Base-by-base conservation (phyloP, 2,113 vertebrate species). In the Cnemophilus loriae region DNA sequence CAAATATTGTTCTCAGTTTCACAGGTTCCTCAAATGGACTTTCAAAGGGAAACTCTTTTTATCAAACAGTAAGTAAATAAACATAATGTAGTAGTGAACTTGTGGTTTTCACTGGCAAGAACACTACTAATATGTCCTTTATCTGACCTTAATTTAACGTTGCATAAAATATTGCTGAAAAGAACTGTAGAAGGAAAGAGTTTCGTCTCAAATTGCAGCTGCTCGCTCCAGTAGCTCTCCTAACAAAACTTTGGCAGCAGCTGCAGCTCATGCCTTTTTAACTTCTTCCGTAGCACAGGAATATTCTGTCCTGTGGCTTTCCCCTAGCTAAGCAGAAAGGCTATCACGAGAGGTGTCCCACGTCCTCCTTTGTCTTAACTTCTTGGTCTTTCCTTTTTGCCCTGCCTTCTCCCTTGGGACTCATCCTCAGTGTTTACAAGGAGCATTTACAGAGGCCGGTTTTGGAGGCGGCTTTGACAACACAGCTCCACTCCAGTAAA, bases 61-160 rank as follows among this genome's bases (percentile, higher is more conserved):
- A 70, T 92, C 74, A 74, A 92, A 92, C 30, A 61, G 53, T 70
- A 68, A 85, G 53, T 93, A 95, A 96, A 90, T 79, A 96, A 96
- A 89, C 50, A 90, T 41, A 63, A 88, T 68, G 56, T 59, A 93
- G 78, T 41, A 83, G 79, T 76, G 69, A 91, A 80, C 71, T 71
- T 32, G 70, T 69, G 91, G 76, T 71, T 89, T 95, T 92, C 33
- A 57, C 79, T 90, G 80, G 73, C 83, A 92, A 85, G 75, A 57
- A 80, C 27, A 21, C 41, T 84, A 68, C 75, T 91, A 55, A 42
- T 56, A 18, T 90, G 78, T 81, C 89, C 88, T 95, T 95, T 96
- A 68, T 46, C 64, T 95, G 93, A 97, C 76, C 94, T 94, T 95
- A 69, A 93, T 86, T 94, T 89, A 95, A 76, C 0, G 1, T 90